Evolutionary conservation across 2,113 vertebrate genomes (phyloP).

Genomic region (Pseudorectes ferrugineus): DNA sequence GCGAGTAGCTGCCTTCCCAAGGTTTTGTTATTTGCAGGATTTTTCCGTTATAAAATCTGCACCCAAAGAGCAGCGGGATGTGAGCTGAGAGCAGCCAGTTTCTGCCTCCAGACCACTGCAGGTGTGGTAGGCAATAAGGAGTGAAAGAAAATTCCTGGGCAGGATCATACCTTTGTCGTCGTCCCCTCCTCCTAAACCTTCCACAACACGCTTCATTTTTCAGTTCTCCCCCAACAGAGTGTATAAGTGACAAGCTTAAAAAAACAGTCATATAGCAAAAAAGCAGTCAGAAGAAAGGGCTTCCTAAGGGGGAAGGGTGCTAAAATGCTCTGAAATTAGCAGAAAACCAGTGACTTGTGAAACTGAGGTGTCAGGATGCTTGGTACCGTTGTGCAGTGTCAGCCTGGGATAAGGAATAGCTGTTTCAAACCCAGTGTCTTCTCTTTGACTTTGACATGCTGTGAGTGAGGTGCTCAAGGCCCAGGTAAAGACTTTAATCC

Average conservation of each 20-base stretch:
- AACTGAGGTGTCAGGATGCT: background rate
- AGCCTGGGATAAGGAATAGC: background rate
- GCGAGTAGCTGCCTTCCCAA: background rate
- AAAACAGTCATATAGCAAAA: accelerated
- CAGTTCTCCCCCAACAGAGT: background rate
- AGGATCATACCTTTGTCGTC: background rate
- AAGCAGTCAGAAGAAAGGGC: background rate
- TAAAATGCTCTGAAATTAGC: background rate
- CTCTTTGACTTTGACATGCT: background rate
- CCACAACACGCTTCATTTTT: accelerated
- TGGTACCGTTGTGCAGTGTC: accelerated
- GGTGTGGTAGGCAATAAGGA: background rate
- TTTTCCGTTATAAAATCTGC: background rate
- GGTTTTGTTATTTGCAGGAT: background rate
- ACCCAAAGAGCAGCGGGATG: background rate
- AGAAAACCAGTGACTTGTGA: background rate
- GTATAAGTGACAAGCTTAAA: background rate
- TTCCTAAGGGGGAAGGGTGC: background rate
- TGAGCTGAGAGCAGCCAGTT: background rate
- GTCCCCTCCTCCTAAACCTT: background rate
- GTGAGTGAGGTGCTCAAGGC: background rate
- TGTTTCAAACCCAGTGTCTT: background rate
- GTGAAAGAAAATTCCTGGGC: background rate
- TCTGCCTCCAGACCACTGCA: background rate
- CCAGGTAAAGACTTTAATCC: background rate